These are phyloP conservation scores for Aramus guarauna DNA, from an alignment of 2,113 vertebrate species.

Conservation along the genomic window DNA sequence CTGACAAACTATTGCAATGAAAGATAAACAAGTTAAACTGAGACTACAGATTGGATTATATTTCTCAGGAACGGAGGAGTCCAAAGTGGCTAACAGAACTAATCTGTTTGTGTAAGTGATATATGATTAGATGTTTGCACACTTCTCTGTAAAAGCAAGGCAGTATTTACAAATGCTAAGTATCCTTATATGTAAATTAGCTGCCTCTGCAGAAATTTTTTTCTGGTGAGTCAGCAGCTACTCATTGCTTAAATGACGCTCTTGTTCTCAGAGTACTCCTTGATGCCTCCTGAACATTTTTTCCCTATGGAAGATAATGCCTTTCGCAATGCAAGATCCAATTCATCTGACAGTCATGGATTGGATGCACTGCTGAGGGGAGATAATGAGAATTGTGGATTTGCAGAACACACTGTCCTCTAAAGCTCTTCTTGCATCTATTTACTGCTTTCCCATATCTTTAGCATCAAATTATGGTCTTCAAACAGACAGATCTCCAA, in stretches of 20 bases:
- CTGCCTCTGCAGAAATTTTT: slow-evolving; percentile 12
- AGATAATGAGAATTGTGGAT: not conserved
- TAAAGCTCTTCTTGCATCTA: not conserved
- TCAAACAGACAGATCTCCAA: not conserved
- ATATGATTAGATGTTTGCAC: not conserved
- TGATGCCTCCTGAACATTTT: slow-evolving; percentile 6
- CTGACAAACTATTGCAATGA: not conserved
- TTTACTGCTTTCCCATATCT: not conserved
- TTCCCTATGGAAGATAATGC: not conserved
- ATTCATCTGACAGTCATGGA: slow-evolving; percentile 1
- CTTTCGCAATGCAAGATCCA: not conserved
- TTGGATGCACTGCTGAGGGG: not conserved
- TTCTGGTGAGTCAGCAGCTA: slow-evolving; percentile 43
- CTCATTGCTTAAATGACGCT: slow-evolving; percentile 15
- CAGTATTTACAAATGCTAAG: not conserved
- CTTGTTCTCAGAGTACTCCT: not conserved
- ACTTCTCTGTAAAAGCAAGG: not conserved
- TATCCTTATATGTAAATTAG: not conserved
- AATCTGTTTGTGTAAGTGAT: slow-evolving; percentile 12
- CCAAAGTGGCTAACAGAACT: not conserved
- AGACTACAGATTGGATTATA: not conserved
- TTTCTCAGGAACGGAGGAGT: not conserved
- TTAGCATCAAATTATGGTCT: not conserved
- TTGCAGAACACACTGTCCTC: not conserved
- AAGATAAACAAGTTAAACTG: not conserved